phyloP scores from a whole-genome alignment of 1,140 invertebrate species.

The Rhopalosiphum maidis region DNA sequence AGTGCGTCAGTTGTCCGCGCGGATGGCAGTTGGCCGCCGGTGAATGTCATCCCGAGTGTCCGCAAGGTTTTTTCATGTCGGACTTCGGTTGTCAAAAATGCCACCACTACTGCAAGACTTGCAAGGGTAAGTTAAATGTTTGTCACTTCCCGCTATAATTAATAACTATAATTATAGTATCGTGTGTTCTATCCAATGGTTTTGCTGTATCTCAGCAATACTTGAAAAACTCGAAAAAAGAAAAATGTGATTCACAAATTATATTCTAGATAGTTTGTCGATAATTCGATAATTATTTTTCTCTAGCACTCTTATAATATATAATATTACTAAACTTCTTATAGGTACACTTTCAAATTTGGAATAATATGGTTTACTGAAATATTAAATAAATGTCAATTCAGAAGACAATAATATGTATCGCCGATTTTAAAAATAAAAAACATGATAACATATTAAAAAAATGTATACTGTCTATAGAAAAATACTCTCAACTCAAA shows the following conservation, averaged over 20 bases:
- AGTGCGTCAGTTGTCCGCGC: constrained; percentile 81
- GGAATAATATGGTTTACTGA: background rate
- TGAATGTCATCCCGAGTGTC: constrained; percentile 83
- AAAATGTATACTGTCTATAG: too few relatives aligned
- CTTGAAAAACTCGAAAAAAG: background rate
- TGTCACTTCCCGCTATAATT: background rate
- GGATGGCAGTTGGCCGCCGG: constrained; percentile 80
- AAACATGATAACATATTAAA: too few relatives aligned
- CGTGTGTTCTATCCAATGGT: background rate
- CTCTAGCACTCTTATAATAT: background rate
- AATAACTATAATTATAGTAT: background rate
- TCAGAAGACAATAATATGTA: too few relatives aligned
- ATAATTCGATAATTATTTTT: background rate
- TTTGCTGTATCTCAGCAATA: background rate
- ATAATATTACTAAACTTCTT: too few relatives aligned
- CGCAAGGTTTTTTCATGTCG: constrained; percentile 81
- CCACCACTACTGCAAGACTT: constrained; percentile 82
- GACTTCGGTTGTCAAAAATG: constrained; percentile 82
- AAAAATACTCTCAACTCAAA: too few relatives aligned
- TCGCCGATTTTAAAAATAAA: too few relatives aligned
- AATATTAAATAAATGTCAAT: too few relatives aligned
- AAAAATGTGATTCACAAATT: background rate
- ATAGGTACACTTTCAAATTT: too few relatives aligned
- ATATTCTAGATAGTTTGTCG: background rate
- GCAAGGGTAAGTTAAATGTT: constrained; percentile 68